Base-by-base conservation (phyloP, 2,888 invertebrate genomes). In the Polietes domitor region DNA sequence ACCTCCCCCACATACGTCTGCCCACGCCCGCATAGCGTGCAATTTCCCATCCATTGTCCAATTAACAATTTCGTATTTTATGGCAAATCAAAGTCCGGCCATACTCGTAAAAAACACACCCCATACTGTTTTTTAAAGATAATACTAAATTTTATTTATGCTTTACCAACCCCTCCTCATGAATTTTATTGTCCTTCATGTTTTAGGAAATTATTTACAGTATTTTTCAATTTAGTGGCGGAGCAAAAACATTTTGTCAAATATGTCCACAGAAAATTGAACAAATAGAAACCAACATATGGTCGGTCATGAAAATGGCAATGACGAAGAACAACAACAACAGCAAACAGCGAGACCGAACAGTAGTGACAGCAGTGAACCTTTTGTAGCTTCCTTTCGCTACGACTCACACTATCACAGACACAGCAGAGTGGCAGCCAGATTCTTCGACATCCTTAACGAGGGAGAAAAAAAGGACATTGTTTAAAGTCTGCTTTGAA, bases 201-300 rank as follows among this genome's bases (percentile, higher is more conserved):
- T 55, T 55, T 55, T 10, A 21, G 55, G 24, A 55, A 55, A 55
- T 55, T 55, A 55, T 55, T 55, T 55, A 55, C 55, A 55, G 24
- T 24, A 55, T 55, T 55, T 55, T 55, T 55, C 55, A 55, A 55
- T 55, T 55, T 24, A 37, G n/a, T 15, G 2, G 12, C 19, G 58
- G 15, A 28, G 28, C 17, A 19, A 53, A 63, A 65, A 55, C 32
- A 70, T 55, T 70, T 76, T 75, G 71, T 71, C 83, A 77, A 55
- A 77, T 74, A 74, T 77, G 63, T 77, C 77, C 74, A 73, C 61
- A 50, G 80, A 79, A 83, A 76, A 68, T 79, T 72, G 47, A 73
- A 58, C 37, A 58, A 79, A 79, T 76, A 26, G 72, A 73, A 80
- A 63, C 73, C 80, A 77, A 77, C 83, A 83, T 80, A 80, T 83